A percentile compares a stretch with the other conserved stretches of the same genome.
Conservation (phyloP, 2,888 invertebrate species). For the Andrena trimmerana region DNA sequence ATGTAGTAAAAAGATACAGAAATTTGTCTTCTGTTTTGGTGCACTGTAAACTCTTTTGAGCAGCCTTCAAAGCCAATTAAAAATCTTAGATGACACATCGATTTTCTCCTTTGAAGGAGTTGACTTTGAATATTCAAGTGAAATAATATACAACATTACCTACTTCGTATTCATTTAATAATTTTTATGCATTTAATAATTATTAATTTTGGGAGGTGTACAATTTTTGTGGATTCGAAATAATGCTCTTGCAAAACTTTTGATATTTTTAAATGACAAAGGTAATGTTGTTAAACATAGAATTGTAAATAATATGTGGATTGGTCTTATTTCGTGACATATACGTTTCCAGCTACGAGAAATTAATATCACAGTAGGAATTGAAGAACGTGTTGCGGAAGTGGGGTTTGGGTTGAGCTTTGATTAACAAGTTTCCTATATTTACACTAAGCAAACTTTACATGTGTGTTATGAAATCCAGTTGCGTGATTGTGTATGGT, state of each 20-base stretch:
- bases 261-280: neutral
- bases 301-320: neutral
- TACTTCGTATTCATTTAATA: too few relatives aligned
- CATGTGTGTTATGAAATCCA: conserved; percentile 1
- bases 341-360: neutral
- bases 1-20: too few relatives aligned
- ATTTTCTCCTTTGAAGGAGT: too few relatives aligned
- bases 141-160: too few relatives aligned
- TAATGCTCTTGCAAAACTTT: neutral
- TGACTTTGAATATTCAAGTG: too few relatives aligned
- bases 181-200: too few relatives aligned
- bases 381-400: conserved; percentile 4
- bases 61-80: too few relatives aligned
- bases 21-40: too few relatives aligned
- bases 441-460: conserved; percentile 20
- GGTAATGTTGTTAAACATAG: neutral
- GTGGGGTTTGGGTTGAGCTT: conserved; percentile 24
- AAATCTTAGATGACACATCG: too few relatives aligned
- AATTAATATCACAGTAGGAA: conserved; percentile 14
- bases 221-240: neutral
- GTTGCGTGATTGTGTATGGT: conserved; percentile 9
- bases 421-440: conserved; percentile 31
- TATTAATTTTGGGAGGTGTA: too few relatives aligned
- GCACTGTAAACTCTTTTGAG: too few relatives aligned
- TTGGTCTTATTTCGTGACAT: conserved; percentile 21